Conservation (phyloP, 2,113 vertebrate species). For the Lucifuga dentata region DNA sequence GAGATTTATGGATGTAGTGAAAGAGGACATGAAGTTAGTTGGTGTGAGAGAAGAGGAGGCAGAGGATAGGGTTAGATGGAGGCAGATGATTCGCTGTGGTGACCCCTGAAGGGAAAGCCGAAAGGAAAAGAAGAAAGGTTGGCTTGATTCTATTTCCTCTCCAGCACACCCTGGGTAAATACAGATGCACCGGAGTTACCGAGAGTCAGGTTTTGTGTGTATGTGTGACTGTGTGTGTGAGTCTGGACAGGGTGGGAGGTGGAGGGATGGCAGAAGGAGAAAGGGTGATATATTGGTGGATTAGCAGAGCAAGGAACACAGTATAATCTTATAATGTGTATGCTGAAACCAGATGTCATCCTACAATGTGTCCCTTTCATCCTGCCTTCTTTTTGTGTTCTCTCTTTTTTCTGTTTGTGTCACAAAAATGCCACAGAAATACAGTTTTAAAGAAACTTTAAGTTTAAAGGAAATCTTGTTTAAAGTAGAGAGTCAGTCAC, state of each 20-base stretch:
- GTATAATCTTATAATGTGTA: slow-evolving; percentile 27
- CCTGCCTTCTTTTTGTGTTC: slow-evolving; percentile 22
- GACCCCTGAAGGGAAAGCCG: no score
- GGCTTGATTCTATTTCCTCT: not conserved
- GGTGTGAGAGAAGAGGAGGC: no score
- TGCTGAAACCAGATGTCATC: slow-evolving; percentile 32
- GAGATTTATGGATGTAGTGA: no score
- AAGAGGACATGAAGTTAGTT: no score
- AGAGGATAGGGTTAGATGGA: no score
- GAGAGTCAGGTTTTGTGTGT: not conserved
- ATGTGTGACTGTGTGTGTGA: slow-evolving; percentile 2
- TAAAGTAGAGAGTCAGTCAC: no score
- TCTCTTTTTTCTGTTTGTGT: not conserved
- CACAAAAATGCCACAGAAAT: slow-evolving; percentile 14
- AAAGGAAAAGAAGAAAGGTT: no score
- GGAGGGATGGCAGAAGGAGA: slow-evolving; percentile 2
- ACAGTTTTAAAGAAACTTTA: slow-evolving; percentile 9
- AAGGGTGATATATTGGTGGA: slow-evolving; percentile 36
- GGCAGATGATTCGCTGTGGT: no score
- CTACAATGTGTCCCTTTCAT: slow-evolving; percentile 32
- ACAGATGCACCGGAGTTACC: slow-evolving; percentile 1
- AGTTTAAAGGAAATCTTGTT: not conserved
- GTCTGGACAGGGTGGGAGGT: not conserved
- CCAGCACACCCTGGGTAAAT: slow-evolving; percentile 5
- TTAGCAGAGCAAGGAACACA: slow-evolving; percentile 25